Percentiles rank a stretch among this genome's conserved stretches.
Evolutionary conservation across 2,113 vertebrate species (phyloP).

Genomic region (Acanthochromis polyacanthus): DNA sequence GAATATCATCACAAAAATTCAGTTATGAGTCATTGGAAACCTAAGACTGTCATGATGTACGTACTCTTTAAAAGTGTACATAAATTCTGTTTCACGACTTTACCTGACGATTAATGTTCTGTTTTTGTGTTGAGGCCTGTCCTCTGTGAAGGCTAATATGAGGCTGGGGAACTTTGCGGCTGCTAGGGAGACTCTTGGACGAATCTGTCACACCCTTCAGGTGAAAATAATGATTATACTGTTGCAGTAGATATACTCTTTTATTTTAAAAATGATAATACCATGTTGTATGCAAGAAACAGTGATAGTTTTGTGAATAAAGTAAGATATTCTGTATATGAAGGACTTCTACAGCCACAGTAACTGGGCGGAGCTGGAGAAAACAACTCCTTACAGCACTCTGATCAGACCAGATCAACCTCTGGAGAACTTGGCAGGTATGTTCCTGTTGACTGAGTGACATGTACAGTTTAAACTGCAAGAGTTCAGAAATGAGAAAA

Average conservation of each 20-base stretch:
- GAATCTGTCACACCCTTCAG: slow-evolving; percentile 76
- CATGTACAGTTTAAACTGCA: not conserved
- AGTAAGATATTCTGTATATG: not conserved
- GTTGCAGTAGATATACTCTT: no score
- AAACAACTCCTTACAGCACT: slow-evolving; percentile 52
- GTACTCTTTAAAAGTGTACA: no score
- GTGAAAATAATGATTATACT: slow-evolving; percentile 23
- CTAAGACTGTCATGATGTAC: no score
- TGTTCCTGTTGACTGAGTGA: not conserved
- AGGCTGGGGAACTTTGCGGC: slow-evolving; percentile 38
- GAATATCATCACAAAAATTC: no score
- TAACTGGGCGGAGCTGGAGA: slow-evolving; percentile 81
- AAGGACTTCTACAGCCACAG: slow-evolving; percentile 85
- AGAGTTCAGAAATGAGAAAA: not conserved
- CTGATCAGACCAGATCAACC: slow-evolving; percentile 71
- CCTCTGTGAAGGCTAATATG: slow-evolving; percentile 69
- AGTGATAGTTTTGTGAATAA: no score
- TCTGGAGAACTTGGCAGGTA: slow-evolving; percentile 76
- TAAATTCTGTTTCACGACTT: not conserved
- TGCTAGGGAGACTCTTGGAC: slow-evolving; percentile 63
- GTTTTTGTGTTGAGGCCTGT: slow-evolving; percentile 48
- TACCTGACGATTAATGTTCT: not conserved
- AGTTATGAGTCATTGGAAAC: no score
- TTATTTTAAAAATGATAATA: no score
- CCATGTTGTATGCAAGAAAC: no score